Percentiles rank a stretch among this genome's conserved stretches.
Evolutionary conservation across 35 echinoderm and acorn worm species (phyloP).

Genomic region (Apostichopus parvimensis): DNA sequence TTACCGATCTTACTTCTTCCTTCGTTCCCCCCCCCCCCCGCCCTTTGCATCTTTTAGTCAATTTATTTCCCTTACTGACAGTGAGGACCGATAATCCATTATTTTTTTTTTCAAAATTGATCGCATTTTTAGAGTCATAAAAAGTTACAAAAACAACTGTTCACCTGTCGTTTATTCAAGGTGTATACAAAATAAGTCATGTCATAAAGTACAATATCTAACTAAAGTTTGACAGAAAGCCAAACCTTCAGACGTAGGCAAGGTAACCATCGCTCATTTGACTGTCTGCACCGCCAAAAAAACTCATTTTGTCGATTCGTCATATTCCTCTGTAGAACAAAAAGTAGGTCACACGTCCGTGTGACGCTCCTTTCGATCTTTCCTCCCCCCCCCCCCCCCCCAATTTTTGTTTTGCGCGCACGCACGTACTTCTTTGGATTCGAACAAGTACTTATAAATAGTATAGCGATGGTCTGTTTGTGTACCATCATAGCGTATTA

Average conservation of each 20-base stretch:
- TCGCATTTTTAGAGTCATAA: not conserved
- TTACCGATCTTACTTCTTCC: not conserved
- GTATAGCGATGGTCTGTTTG: too few species aligned
- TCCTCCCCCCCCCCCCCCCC: not conserved
- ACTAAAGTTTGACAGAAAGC: not conserved
- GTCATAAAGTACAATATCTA: not conserved
- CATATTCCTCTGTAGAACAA: too few species aligned
- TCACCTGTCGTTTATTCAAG: not conserved
- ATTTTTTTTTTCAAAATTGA: not conserved
- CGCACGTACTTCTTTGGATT: too few species aligned
- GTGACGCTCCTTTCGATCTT: too few species aligned
- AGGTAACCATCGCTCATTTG: not conserved
- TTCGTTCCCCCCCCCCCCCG: not conserved
- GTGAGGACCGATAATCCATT: not conserved
- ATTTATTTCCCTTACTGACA: not conserved
- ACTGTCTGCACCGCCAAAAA: too few species aligned
- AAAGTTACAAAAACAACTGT: constrained; percentile 1
- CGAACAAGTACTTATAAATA: too few species aligned
- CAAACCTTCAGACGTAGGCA: not conserved
- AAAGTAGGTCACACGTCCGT: too few species aligned
- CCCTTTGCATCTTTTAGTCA: not conserved
- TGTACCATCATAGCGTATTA: too few species aligned
- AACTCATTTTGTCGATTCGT: too few species aligned
- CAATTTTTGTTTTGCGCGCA: too few species aligned
- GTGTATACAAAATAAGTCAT: not conserved